Conservation (phyloP, 2,888 invertebrate species). For the Amitus sp. region DNA sequence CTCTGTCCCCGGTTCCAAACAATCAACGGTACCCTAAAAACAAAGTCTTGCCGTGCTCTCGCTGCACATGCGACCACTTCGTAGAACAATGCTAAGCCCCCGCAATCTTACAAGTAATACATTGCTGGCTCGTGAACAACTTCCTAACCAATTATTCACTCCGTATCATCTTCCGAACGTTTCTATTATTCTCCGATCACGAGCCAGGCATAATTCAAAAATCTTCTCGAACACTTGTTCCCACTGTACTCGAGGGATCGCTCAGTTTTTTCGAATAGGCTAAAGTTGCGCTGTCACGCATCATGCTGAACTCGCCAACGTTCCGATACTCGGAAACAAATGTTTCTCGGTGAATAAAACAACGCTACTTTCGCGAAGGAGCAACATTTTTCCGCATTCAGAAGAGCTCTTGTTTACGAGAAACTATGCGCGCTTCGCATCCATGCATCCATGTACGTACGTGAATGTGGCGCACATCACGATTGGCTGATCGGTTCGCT, state of each 20-base stretch:
- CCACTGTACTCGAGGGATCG: neutral
- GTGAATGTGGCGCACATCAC: constrained; percentile 30
- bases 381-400: neutral
- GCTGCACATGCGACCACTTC: constrained; percentile 39
- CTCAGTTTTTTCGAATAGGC: neutral
- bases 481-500: constrained; percentile 32
- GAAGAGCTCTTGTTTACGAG: neutral
- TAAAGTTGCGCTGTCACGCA: neutral
- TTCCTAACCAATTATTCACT: neutral
- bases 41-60: constrained; percentile 22
- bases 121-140: neutral
- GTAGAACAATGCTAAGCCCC: constrained; percentile 39
- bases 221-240: neutral
- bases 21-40: constrained; percentile 41
- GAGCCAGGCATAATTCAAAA: neutral
- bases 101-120: constrained; percentile 11
- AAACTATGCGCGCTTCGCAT: constrained; percentile 20
- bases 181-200: neutral
- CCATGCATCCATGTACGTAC: constrained; percentile 25
- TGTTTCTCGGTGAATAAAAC: neutral
- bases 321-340: neutral
- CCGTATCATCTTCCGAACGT: neutral
- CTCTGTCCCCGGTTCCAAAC: constrained; percentile 33
- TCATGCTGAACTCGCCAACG: neutral
- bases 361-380: neutral